Percentiles rank a stretch among this genome's conserved stretches.
Conservation (phyloP, 2,888 invertebrate species). For the Cryptus armator region DNA sequence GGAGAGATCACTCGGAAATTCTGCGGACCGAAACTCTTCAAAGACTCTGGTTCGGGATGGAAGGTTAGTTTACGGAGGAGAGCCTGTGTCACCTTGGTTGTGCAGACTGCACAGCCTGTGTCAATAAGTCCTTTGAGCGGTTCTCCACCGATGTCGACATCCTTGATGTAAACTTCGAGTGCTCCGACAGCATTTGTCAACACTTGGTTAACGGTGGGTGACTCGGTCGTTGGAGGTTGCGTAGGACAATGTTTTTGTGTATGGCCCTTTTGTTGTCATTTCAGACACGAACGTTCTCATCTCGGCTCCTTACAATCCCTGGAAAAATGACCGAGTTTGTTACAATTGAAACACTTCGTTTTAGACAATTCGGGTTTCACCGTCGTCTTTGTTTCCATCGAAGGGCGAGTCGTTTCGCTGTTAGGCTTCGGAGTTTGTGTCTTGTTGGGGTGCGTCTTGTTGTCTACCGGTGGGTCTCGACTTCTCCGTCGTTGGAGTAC, state of each 20-base stretch:
- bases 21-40: conserved; percentile 25
- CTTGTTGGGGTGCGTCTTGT: too few relatives aligned
- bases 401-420: not conserved
- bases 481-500: not conserved
- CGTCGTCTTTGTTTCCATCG: not conserved
- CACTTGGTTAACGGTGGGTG: not conserved
- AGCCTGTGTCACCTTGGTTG: conserved; percentile 19
- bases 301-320: not conserved
- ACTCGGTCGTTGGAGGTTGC: not conserved
- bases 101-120: conserved; percentile 44
- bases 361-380: not conserved
- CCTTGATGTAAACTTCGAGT: not conserved
- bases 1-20: conserved; percentile 2
- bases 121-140: conserved; percentile 1
- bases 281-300: not conserved
- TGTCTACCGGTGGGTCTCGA: too few relatives aligned
- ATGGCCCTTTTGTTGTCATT: not conserved
- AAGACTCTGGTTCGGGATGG: not conserved
- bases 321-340: conserved; percentile 1
- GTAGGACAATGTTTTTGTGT: not conserved
- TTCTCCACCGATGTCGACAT: not conserved
- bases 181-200: not conserved
- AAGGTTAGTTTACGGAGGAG: not conserved
- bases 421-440: not conserved
- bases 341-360: conserved; percentile 24